Base-by-base conservation (phyloP, 2,888 invertebrate genomes). In the Perithous albicinctus region DNA sequence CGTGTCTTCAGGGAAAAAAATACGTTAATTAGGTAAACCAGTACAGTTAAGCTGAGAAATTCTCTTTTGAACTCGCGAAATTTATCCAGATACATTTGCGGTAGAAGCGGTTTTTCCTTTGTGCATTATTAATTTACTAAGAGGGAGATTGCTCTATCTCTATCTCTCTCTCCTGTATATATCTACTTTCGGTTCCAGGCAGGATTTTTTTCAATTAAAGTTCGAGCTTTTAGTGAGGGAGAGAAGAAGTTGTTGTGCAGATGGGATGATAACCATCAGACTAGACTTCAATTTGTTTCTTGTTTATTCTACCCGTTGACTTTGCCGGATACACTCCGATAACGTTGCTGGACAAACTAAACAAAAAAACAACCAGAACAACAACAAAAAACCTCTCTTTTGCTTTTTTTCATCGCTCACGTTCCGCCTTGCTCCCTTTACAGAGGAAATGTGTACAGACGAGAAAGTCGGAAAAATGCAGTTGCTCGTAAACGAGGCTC, bases 121-220 rank as follows among this genome's bases (percentile, higher is more conserved):
- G 32, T 12, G 23, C 70, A 66, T 76, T 70, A 70, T 76, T 59
- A 70, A 66, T 56, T 46, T 29, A 41, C 56, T 38, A 56, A 54
- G 66, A 73, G 4, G 41, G 46, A 29, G 43, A 29, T 64, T 76
- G 26, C 66, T 66, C 3, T 35, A 32, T 26, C 15, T 76, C n/a
- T n/a, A 23, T 48, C 35, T 15, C 8, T 35, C 70, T 76, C 23
- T 26, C n/a, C 20, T 41, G 15, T 43, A 18, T 8, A 63, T 5
- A n/a, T 29, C 29, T 32, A 18, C 41, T 56, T 35, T 54, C 43
- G 20, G 63, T 73, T 67, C 23, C 26, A 51, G 29, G 51, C 46
- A 70, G 63, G n/a, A n/a, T n/a, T n/a, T 81, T 77, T 73, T 73
- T 63, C 72, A 80, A 77, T 81, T 77, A 77, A 77, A 77, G 63